Evolutionary conservation across 2,797 vertebrate genomes (phyloP), one percentile per base, ranked within the genome.

Genomic region (Enteromius treurensis): DNA sequence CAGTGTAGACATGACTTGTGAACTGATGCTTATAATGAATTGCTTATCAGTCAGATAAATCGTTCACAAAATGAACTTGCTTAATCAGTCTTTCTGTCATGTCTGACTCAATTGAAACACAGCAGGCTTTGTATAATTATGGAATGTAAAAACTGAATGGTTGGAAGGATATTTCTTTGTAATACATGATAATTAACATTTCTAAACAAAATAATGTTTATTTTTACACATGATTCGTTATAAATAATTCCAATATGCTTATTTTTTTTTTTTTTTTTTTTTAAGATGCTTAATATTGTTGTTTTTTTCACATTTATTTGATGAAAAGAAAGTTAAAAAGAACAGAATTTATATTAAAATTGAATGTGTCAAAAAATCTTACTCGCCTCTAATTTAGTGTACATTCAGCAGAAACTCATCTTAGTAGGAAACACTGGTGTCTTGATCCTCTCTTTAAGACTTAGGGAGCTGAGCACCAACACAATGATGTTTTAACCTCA

Each of bases 401-500:
- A 15, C 5, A n/a, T 23, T 37, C 6, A 55, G 75, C 23, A 17
- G 47, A 64, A 47, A 42, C 32, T 0, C 8, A 42, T 19, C 32
- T 45, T 9, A 0, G n/a, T 19, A 37, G 77, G 21, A 40, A 55
- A 23, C 29, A 26, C 26, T 23, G 26, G 58, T 75, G 29, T 53
- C n/a, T 74, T 37, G 23, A 29, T 76, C 49, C 10, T 47, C 65
- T 55, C 34, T 21, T 2, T 77, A 47, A 69, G 37, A 70, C 42
- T 40, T 34, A 0, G 21, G 8, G 55, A 62, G 23, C 65, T 47
- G 67, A 13, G 32, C 29, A 14, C 26, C 65, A 71, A 51, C 75
- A 71, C 45, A 37, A 70, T 78, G 75, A 71, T 83, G 75, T 9
- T 83, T 83, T 83, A 71, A 78, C 82, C 82, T 29, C 53, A 14